Evolutionary conservation across 2,113 vertebrate species (phyloP).

Genomic region (Typhlomys cinereus): DNA sequence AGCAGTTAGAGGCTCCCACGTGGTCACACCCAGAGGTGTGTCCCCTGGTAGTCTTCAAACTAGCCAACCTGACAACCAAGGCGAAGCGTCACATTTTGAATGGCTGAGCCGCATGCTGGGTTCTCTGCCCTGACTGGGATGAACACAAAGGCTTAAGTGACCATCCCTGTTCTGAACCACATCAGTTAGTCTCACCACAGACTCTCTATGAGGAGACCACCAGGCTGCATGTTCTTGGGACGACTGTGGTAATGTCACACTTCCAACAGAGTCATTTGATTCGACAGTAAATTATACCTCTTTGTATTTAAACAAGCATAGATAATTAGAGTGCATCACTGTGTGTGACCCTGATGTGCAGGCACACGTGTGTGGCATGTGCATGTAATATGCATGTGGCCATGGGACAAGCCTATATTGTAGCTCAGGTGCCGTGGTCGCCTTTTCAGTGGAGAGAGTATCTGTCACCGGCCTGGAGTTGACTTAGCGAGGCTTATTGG

Average conservation of each 20-base stretch:
- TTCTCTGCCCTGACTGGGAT: background rate
- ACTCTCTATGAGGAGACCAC: background rate
- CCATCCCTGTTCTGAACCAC: background rate
- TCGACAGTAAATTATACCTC: background rate
- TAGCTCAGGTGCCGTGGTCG: background rate
- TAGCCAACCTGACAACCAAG: background rate
- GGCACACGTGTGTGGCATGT: background rate
- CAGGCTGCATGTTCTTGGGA: background rate
- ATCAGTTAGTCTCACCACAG: background rate
- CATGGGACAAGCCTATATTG: background rate
- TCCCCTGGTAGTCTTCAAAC: background rate
- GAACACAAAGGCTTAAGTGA: background rate
- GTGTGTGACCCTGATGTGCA: too few relatives aligned
- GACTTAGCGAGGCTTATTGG: background rate
- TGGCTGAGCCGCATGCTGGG: background rate
- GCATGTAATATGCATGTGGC: too few relatives aligned
- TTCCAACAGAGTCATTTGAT: background rate
- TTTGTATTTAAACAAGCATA: constrained; percentile 6
- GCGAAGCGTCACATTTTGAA: background rate
- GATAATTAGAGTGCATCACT: background rate
- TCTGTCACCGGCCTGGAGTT: background rate
- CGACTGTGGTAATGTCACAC: background rate
- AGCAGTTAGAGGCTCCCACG: background rate
- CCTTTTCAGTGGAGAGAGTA: background rate
- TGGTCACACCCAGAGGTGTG: background rate